A percentile compares a stretch with the other conserved stretches of the same genome.
Evolutionary conservation across 1,140 invertebrate genomes (phyloP).

Genomic region (Drosophila pruinosa): DNA sequence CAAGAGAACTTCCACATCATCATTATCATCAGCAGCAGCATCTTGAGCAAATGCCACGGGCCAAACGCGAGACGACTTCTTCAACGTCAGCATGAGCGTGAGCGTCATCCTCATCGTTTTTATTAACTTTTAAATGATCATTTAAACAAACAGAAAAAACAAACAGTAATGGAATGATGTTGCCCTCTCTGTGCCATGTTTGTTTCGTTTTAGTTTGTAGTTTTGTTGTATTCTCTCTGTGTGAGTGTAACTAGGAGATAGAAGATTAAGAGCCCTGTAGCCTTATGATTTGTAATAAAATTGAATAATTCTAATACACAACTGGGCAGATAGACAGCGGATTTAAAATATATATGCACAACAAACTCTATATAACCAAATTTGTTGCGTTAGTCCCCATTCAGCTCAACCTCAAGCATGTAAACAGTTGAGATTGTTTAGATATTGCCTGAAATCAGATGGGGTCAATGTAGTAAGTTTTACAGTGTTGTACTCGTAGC

Average conservation of each 20-base stretch:
- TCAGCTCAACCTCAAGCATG: slow-evolving; percentile 7
- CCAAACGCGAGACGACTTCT: slow-evolving; percentile 19
- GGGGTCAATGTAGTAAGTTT: background rate
- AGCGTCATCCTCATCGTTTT: slow-evolving; percentile 34
- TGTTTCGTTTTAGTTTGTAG: slow-evolving; percentile 60
- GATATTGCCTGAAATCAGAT: background rate
- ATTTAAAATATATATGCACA: background rate
- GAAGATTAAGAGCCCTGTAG: slow-evolving; percentile 20
- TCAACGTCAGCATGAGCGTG: slow-evolving; percentile 4
- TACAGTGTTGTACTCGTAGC: background rate
- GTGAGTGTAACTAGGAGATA: slow-evolving; percentile 19
- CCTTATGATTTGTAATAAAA: slow-evolving; percentile 28
- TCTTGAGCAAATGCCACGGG: slow-evolving; percentile 34
- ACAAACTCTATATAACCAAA: slow-evolving; percentile 5
- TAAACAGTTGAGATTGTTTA: slow-evolving; percentile 24
- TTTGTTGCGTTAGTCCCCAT: slow-evolving; percentile 9
- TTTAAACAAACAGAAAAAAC: slow-evolving; percentile 40
- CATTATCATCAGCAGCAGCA: slow-evolving; percentile 35
- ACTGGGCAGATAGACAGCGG: background rate
- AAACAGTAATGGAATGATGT: slow-evolving; percentile 30
- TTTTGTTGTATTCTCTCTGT: slow-evolving; percentile 28
- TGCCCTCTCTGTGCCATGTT: slow-evolving; percentile 58
- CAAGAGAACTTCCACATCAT: slow-evolving; percentile 26
- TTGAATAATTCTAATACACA: background rate
- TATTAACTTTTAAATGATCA: slow-evolving; percentile 42